Percentiles rank a stretch among this genome's conserved stretches.
Evolutionary conservation across 2,888 invertebrate species (phyloP).

Genomic region (Morpho deidamia): DNA sequence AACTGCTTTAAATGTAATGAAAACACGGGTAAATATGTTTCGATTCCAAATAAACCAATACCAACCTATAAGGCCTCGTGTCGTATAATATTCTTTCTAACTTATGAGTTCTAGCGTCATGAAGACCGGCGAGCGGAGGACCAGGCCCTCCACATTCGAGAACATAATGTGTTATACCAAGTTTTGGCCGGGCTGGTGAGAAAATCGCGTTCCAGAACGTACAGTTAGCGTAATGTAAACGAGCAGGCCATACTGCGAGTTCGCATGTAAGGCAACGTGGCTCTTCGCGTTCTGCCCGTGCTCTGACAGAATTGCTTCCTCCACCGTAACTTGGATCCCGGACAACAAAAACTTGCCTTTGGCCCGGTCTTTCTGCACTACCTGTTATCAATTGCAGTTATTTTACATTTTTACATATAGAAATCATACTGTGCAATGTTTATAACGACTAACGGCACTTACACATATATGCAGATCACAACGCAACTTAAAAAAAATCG

Average conservation of each 20-base stretch:
- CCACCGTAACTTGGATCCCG: constrained; percentile 85
- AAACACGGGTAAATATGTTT: too few species aligned
- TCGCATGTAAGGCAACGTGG: constrained; percentile 94
- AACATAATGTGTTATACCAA: constrained; percentile 82
- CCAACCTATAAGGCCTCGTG: constrained; percentile 81
- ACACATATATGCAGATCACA: neutral
- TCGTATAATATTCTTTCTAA: constrained; percentile 88
- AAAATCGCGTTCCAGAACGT: constrained; percentile 90
- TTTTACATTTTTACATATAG: neutral
- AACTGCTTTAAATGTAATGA: too few species aligned
- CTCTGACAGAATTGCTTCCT: constrained; percentile 66
- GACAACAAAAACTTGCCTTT: constrained; percentile 92
- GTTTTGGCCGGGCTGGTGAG: constrained; percentile 69
- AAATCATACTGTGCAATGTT: neutral
- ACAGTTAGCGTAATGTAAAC: constrained; percentile 90
- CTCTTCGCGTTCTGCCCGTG: constrained; percentile 80
- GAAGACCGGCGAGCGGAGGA: constrained; percentile 89
- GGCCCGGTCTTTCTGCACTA: constrained; percentile 90
- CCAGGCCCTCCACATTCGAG: constrained; percentile 95
- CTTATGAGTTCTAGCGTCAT: constrained; percentile 86
- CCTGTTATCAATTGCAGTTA: constrained; percentile 62
- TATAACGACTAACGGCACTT: constrained; percentile 1
- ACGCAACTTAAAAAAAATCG: too few species aligned
- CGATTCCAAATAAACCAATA: neutral
- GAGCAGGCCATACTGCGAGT: constrained; percentile 87